Conservation (phyloP, 2,888 invertebrate genomes). For the Stenichneumon culpator region DNA sequence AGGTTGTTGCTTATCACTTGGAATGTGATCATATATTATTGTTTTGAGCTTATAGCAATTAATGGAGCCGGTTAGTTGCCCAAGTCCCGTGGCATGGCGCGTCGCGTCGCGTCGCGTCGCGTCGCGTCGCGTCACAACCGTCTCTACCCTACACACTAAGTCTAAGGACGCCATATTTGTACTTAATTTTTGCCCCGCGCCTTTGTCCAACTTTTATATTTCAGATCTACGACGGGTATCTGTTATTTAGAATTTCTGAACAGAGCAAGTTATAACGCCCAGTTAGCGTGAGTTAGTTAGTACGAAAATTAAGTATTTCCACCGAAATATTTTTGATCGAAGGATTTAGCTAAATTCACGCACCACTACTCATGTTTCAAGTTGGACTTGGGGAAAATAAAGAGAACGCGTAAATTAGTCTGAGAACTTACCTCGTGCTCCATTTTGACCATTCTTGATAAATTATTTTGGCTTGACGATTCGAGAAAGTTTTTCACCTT, state of each 20-base stretch:
- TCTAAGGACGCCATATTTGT: constrained; percentile 17
- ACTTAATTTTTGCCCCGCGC: constrained; percentile 13
- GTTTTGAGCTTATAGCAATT: neutral
- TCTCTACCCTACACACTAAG: neutral
- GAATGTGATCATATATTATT: neutral
- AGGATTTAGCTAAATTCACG: neutral
- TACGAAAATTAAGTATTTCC: neutral
- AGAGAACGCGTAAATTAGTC: neutral
- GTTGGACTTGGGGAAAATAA: neutral
- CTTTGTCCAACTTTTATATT: neutral
- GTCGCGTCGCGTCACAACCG: neutral
- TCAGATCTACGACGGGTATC: neutral
- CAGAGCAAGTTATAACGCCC: neutral
- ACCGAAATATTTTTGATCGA: neutral
- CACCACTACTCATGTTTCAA: neutral
- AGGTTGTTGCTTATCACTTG: neutral
- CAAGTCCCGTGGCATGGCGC: constrained; percentile 48
- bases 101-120: constrained; percentile 27
- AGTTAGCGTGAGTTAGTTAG: neutral
- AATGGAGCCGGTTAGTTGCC: neutral
- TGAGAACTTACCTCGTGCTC: constrained; percentile 81
- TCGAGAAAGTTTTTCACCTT: constrained; percentile 17
- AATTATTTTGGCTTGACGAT: constrained; percentile 50
- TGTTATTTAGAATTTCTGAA: too few relatives aligned
- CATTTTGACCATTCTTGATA: constrained; percentile 82